Evolutionary conservation across 2,888 invertebrate species (phyloP), one percentile per base, ranked within the genome.

Genomic region (Lasioglossum villosulum): DNA sequence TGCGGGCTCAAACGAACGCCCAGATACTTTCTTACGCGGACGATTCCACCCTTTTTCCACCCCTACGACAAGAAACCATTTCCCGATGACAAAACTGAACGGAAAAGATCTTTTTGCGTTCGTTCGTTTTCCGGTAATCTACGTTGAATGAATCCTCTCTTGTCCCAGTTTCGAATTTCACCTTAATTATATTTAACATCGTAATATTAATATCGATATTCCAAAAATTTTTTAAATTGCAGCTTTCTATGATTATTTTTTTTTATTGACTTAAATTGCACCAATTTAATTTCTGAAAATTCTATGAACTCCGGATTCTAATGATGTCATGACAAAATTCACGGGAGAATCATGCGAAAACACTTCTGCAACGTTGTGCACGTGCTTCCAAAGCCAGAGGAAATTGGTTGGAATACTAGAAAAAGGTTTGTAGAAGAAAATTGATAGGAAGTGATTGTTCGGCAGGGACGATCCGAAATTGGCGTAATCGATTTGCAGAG

Each of bases 1-100:
- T n/a, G 71, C 59, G 68, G 75, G 68, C 27, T n/a, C 70, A 73
- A 72, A 73, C 72, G 75, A 78, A 72, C 68, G 19, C 37, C 34
- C 27, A 16, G 66, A 8, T 66, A 30, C 8, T 30, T 30, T 34
- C 66, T 66, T 66, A 66, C 66, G 27, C 12, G 59, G 14, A 59
- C 5, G 59, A 27, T 59, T 27, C n/a, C 59, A 14, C 59, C n/a
- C 12, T 12, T 59, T 27, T 59, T 59, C 59, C 14, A 27, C 14
- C 59, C 27, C 14, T 27, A 5, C 14, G 27, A 27, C n/a, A 27
- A 27, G 27, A 14, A 59, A n/a, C 23, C 2, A 3, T 52, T 23
- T 52, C 8, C 52, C 23, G 23, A 23, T 10, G 23, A n/a, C n/a
- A n/a, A n/a, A 23, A 52, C 5, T 19, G 19, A 48, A 19, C 48